These are phyloP conservation scores for Meloidogyne floridensis DNA, from an alignment of 1,140 invertebrate species.

Conservation along the genomic window DNA sequence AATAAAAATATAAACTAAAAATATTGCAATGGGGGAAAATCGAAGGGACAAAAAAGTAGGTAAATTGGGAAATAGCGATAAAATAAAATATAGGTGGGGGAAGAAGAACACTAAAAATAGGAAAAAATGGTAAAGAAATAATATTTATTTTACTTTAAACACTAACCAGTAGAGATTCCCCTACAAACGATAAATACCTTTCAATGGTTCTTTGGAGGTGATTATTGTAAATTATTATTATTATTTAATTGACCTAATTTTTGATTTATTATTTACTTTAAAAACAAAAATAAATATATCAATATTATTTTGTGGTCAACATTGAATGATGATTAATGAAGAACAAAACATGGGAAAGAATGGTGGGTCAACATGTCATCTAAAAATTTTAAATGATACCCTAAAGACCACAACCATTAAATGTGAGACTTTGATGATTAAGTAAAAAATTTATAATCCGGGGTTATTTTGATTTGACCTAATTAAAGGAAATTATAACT, in stretches of 20 bases:
- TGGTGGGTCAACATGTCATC: background rate
- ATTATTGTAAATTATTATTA: background rate
- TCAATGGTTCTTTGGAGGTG: background rate
- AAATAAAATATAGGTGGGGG: background rate
- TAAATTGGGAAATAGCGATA: background rate
- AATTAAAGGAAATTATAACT: too few relatives aligned
- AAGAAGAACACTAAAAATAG: conserved; percentile 4
- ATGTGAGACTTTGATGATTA: too few relatives aligned
- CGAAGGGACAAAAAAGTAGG: background rate
- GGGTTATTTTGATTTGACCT: too few relatives aligned
- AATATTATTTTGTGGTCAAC: conserved; percentile 3
- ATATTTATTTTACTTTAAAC: background rate
- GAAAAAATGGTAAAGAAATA: background rate
- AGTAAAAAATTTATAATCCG: too few relatives aligned
- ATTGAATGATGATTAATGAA: background rate
- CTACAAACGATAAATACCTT: background rate
- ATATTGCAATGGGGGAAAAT: background rate
- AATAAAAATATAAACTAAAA: background rate
- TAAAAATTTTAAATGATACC: background rate
- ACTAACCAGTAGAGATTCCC: background rate
- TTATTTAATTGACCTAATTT: background rate
- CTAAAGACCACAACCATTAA: too few relatives aligned
- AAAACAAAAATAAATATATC: background rate
- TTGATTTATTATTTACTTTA: background rate
- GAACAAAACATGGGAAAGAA: background rate